Base-by-base conservation (phyloP, 2,888 invertebrate species). In the Gastracanthus pulcherrimus region DNA sequence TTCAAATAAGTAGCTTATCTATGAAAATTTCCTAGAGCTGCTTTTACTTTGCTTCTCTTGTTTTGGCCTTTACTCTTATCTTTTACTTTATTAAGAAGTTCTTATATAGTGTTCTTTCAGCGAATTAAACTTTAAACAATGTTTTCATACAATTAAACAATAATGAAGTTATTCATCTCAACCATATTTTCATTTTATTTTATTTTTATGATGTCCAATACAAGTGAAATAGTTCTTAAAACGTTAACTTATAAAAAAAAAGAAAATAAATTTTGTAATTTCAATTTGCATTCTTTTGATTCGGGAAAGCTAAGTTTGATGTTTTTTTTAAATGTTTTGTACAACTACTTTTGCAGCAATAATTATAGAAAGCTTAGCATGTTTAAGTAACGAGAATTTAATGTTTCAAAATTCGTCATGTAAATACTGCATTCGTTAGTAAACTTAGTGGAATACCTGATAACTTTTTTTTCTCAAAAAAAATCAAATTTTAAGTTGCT, bases 1-100 rank as follows among this genome's bases (percentile, higher is more conserved):
- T 23, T 66, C 41, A 66, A 41, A 45, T 66, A 66, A 66, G 41
- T 41, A 66, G 26, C 66, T 66, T 66, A 66, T 66, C 66, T 66
- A 41, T 29, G 41, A 26, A 66, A 66, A 41, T 66, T 38, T 29
- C 41, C 19, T n/a, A 9, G 36, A 23, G 29, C 41, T 62, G 4
- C 34, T 62, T 34, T 62, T 13, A 26, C 13, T 38, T 66, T 41
- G 38, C 41, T 66, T 66, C 41, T 66, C 41, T 34, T 62, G 34
- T 62, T 31, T 62, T 34, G 1, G 41, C 38, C 36, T 13, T 13
- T 29, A 55, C 11, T 55, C 55, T 55, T 55, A 55, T 55, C 26
- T 23, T 26, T 55, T 55, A 23, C 55, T 55, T 23, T 55, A 2
- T 55, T 2, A 23, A 23, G 23, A 55, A 55, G n/a, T n/a, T n/a